Conservation (phyloP, 2,888 invertebrate species). For the Orgyia antiqua region DNA sequence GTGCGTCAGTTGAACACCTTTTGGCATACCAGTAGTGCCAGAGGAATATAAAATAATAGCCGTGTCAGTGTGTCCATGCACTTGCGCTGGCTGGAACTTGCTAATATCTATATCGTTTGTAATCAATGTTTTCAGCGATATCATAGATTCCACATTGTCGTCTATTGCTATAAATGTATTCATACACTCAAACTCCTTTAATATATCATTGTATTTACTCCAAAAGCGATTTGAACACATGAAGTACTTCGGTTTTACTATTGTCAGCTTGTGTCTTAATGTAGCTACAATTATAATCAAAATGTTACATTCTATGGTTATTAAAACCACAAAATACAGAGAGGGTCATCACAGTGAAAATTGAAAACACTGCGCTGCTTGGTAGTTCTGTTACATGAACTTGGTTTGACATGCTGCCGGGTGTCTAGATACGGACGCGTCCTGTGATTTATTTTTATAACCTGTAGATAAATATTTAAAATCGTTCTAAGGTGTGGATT, state of each 20-base stretch:
- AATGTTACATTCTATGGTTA: no score
- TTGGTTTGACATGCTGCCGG: no score
- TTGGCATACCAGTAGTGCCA: constrained; percentile 84
- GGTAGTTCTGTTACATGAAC: no score
- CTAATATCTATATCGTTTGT: constrained; percentile 33
- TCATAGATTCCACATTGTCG: constrained; percentile 25
- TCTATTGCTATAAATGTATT: constrained; percentile 42
- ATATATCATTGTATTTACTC: constrained; percentile 43
- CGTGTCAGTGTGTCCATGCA: constrained; percentile 55
- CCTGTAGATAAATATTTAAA: no score
- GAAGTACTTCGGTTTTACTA: constrained; percentile 82
- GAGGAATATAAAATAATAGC: constrained; percentile 80
- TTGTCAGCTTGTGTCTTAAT: constrained; percentile 79
- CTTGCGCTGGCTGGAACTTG: constrained; percentile 54
- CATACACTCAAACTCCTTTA: constrained; percentile 40
- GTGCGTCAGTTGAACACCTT: constrained; percentile 80
- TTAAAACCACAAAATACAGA: no score
- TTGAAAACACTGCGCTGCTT: no score
- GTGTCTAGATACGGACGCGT: no score
- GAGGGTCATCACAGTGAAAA: no score
- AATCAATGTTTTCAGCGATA: constrained; percentile 36
- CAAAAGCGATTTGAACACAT: constrained; percentile 78
- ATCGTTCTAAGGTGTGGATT: no score
- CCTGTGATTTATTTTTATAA: no score
- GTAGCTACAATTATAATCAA: no score